phyloP scores from a whole-genome alignment of 2,888 invertebrate species.

The Blastobasis lacticolella region DNA sequence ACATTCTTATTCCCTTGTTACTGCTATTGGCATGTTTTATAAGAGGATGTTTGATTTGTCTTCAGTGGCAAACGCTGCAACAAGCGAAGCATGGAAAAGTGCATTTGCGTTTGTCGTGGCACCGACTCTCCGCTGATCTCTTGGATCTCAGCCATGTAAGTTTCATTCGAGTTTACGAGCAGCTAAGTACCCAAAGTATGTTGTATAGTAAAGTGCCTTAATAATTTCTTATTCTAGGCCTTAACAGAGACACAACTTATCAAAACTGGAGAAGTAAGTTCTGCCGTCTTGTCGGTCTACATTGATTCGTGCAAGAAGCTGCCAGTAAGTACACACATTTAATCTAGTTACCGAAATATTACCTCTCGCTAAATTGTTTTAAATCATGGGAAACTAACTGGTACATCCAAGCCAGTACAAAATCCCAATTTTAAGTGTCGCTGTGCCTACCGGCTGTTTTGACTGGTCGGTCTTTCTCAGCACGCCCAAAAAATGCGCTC shows the following conservation, averaged over 20 bases:
- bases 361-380: too few relatives aligned
- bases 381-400: too few relatives aligned
- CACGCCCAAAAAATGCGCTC: too few relatives aligned
- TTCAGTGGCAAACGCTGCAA: slow-evolving; percentile 94
- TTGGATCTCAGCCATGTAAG: slow-evolving; percentile 84
- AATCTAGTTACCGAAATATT: too few relatives aligned
- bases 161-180: slow-evolving; percentile 13
- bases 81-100: slow-evolving; percentile 96
- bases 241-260: slow-evolving; percentile 82
- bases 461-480: too few relatives aligned
- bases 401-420: too few relatives aligned
- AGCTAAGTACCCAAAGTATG: too few relatives aligned
- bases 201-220: too few relatives aligned
- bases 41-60: slow-evolving; percentile 2
- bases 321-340: slow-evolving; percentile 78
- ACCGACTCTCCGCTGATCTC: slow-evolving; percentile 82
- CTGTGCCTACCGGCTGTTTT: too few relatives aligned
- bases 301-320: slow-evolving; percentile 94
- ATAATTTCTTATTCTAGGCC: slow-evolving; percentile 65
- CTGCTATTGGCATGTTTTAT: too few relatives aligned
- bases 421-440: too few relatives aligned
- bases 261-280: slow-evolving; percentile 82
- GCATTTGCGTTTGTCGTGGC: slow-evolving; percentile 92
- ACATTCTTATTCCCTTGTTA: too few relatives aligned
- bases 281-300: slow-evolving; percentile 87